Evolutionary conservation across 2,113 vertebrate genomes (phyloP).

Genomic region (Phoxinus phoxinus): DNA sequence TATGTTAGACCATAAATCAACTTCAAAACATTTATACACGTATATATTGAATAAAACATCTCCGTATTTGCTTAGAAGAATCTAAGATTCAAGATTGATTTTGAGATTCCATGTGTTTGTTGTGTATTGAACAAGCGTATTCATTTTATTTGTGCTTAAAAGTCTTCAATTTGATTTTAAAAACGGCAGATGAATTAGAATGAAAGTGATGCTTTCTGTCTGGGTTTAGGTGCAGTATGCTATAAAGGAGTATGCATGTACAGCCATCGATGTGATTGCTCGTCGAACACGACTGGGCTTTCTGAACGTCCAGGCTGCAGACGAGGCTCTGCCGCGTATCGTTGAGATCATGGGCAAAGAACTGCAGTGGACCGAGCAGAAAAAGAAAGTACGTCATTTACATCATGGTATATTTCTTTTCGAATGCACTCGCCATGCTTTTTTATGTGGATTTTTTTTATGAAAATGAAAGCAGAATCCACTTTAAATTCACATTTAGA

Average conservation of each 20-base stretch:
- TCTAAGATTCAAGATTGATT: too few relatives aligned
- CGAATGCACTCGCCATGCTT: not conserved
- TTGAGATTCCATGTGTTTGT: too few relatives aligned
- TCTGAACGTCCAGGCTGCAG: constrained; percentile 94
- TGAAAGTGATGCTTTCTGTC: not conserved
- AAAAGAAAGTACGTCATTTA: constrained; percentile 78
- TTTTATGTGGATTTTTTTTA: not conserved
- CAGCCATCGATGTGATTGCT: constrained; percentile 91
- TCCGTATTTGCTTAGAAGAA: too few relatives aligned
- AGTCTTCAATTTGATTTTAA: not conserved
- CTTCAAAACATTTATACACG: too few relatives aligned
- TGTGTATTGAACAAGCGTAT: too few relatives aligned
- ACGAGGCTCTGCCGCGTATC: constrained; percentile 91
- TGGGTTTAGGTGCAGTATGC: constrained; percentile 85
- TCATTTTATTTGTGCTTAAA: too few relatives aligned
- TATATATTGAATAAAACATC: too few relatives aligned
- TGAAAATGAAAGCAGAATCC: not conserved
- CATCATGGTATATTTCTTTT: not conserved
- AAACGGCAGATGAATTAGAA: not conserved
- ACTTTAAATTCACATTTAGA: not conserved
- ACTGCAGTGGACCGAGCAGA: constrained; percentile 87
- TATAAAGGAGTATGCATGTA: constrained; percentile 93
- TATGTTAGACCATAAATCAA: too few relatives aligned
- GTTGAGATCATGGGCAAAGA: constrained; percentile 93
- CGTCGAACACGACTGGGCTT: constrained; percentile 92